Evolutionary conservation across 2,113 vertebrate genomes (phyloP).

Genomic region (Colistium nudipinnis): DNA sequence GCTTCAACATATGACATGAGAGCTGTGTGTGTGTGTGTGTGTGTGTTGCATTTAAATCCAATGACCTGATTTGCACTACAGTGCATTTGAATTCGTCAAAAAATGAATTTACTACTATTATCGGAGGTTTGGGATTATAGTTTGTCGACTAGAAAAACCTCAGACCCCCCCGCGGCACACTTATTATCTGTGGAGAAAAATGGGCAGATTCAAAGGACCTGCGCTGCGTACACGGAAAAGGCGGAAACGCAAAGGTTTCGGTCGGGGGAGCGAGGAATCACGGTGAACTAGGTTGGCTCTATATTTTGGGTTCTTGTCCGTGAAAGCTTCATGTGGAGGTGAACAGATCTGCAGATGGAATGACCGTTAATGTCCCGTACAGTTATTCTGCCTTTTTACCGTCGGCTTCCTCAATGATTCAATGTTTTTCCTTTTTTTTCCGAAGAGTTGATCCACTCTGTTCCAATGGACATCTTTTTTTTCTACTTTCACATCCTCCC

Average conservation of each 20-base stretch:
- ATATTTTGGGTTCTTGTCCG: conserved; percentile 46
- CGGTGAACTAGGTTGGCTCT: conserved; percentile 42
- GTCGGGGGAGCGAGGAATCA: conserved; percentile 21
- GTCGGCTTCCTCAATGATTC: conserved; percentile 18
- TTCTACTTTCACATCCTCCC: not conserved
- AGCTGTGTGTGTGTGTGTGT: not conserved
- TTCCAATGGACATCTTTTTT: not conserved
- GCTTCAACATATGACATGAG: not conserved
- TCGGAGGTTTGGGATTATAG: too few species aligned
- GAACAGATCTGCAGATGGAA: conserved; percentile 30
- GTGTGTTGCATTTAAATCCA: too few species aligned
- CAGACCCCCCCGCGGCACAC: too few species aligned
- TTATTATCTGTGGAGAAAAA: too few species aligned
- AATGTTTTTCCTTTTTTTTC: not conserved
- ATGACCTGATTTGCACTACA: not conserved
- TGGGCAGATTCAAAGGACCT: too few species aligned
- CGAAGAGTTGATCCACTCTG: not conserved
- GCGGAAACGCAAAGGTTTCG: not conserved
- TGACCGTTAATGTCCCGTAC: conserved; percentile 39
- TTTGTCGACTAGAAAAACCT: too few species aligned
- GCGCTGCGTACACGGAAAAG: conserved; percentile 1
- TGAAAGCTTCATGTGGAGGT: conserved; percentile 49
- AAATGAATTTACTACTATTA: too few species aligned
- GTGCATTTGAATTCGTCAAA: not conserved
- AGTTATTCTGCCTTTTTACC: too few species aligned